These are phyloP conservation scores for Chymomyza caudatula DNA, from an alignment of 2,888 invertebrate genomes.

Conservation along the genomic window DNA sequence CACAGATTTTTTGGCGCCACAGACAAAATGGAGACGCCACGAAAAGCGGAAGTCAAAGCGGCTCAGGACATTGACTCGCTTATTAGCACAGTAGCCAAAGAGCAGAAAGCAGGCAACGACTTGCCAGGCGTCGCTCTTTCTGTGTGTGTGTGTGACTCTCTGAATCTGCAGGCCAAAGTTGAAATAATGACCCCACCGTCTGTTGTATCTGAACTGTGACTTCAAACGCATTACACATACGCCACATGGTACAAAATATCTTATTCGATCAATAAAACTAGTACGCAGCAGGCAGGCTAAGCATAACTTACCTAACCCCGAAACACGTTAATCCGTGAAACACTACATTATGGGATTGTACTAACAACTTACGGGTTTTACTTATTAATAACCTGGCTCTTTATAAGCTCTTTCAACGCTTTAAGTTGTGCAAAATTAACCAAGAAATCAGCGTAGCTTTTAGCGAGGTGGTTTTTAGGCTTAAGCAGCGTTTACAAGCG, in stretches of 20 bases:
- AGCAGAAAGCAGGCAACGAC: background rate
- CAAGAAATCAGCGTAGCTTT: conserved; percentile 1
- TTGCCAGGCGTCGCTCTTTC: background rate
- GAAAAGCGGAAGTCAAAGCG: conserved; percentile 39
- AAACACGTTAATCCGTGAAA: background rate
- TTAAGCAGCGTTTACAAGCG: conserved; percentile 11
- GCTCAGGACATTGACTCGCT: conserved; percentile 56
- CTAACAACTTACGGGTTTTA: no score
- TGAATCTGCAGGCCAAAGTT: background rate
- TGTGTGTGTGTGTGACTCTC: background rate
- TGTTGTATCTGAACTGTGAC: background rate
- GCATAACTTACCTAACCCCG: background rate
- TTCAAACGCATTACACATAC: conserved; percentile 52
- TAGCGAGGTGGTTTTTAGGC: conserved; percentile 30
- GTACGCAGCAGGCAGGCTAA: background rate
- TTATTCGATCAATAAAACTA: conserved; percentile 2
- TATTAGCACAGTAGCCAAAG: background rate
- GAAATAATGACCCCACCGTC: background rate
- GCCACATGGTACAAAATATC: conserved; percentile 6
- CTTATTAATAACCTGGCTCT: no score
- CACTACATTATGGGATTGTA: no score
- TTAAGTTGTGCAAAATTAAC: conserved; percentile 44
- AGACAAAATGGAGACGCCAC: conserved; percentile 5
- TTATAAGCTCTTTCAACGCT: background rate
- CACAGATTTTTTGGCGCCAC: background rate